Conservation (phyloP, 2,113 vertebrate genomes). For the Nannobrachium achirus region DNA sequence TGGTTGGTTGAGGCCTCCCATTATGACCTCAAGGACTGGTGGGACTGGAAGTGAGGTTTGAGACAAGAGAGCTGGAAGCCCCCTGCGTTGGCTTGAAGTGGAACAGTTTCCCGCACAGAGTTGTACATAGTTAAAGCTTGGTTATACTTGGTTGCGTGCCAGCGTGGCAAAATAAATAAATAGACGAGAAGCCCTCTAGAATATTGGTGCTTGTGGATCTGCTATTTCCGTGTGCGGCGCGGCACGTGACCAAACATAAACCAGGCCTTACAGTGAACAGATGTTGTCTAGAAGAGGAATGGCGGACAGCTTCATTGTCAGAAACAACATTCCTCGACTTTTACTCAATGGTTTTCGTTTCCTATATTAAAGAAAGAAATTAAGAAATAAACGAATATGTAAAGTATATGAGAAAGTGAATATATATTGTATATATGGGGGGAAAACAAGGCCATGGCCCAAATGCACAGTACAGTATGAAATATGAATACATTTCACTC, state of each 20-base stretch:
- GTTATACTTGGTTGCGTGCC: too few relatives aligned
- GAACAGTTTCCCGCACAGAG: too few relatives aligned
- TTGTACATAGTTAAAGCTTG: too few relatives aligned
- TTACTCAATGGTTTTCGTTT: constrained; percentile 21
- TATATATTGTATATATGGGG: constrained; percentile 65
- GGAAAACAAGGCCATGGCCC: constrained; percentile 49
- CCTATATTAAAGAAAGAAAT: constrained; percentile 35
- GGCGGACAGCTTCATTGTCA: constrained; percentile 21
- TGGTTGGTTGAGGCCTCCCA: too few relatives aligned
- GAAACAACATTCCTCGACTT: constrained; percentile 25
- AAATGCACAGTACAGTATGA: constrained; percentile 57
- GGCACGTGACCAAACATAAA: background rate
- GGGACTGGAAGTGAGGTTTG: too few relatives aligned
- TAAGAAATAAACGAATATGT: background rate
- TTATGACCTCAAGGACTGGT: too few relatives aligned
- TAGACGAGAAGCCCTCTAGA: background rate
- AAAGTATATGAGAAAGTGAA: constrained; percentile 54
- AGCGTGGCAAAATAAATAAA: too few relatives aligned
- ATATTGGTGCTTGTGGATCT: background rate
- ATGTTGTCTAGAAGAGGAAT: background rate
- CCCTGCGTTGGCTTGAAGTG: too few relatives aligned
- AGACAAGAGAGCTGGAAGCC: too few relatives aligned
- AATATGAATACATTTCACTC: constrained; percentile 16
- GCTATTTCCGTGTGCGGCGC: background rate
- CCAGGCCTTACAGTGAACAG: background rate